Conservation (phyloP, 2,888 invertebrate species). For the Escarpia spicata region DNA sequence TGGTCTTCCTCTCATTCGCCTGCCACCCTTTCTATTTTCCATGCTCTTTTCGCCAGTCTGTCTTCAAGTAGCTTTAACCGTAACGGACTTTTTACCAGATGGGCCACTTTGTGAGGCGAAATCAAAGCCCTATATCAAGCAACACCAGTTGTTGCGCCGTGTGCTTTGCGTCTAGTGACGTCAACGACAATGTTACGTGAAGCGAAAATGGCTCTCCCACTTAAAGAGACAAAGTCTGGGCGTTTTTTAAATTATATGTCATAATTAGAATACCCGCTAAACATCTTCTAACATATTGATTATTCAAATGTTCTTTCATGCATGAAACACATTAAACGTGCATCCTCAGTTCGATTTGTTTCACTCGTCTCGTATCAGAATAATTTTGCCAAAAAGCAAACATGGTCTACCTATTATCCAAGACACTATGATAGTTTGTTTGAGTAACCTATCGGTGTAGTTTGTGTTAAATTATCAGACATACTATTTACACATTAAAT, state of each 20-base stretch:
- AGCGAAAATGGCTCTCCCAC: neutral
- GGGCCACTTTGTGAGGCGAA: neutral
- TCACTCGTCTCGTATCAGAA: too few species aligned
- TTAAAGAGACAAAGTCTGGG: neutral
- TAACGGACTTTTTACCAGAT: neutral
- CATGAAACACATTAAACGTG: too few species aligned
- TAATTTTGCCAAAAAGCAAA: too few species aligned
- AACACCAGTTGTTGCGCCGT: neutral
- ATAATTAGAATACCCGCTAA: neutral
- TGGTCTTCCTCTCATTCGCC: too few species aligned
- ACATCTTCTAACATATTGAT: neutral
- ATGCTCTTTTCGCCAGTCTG: too few species aligned
- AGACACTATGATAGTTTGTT: too few species aligned
- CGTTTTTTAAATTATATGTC: neutral
- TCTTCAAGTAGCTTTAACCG: neutral
- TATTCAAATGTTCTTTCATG: neutral
- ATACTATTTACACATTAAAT: too few species aligned
- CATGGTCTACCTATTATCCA: too few species aligned
- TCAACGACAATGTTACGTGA: neutral
- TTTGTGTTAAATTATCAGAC: too few species aligned
- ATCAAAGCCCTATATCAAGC: neutral
- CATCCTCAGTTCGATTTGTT: too few species aligned
- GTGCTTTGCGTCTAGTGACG: conserved; percentile 3
- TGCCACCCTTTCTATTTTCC: too few species aligned
- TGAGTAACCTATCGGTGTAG: too few species aligned